These are phyloP conservation scores for Pterocles burchelli DNA, from an alignment of 2,113 vertebrate genomes.

Conservation along the genomic window DNA sequence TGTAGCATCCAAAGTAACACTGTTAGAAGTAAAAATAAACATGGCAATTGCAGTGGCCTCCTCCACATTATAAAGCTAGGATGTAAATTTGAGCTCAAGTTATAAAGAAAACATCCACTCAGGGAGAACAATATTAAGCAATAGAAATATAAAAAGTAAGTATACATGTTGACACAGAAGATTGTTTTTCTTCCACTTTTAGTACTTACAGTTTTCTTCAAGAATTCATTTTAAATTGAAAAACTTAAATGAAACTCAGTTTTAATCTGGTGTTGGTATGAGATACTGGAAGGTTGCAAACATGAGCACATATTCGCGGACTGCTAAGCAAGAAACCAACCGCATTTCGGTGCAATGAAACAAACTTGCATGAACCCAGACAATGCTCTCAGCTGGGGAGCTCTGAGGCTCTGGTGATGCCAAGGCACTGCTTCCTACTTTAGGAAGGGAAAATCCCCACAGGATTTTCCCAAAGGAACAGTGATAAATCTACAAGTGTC, in stretches of 20 bases:
- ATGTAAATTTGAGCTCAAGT: background rate
- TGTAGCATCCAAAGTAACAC: background rate
- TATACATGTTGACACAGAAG: background rate
- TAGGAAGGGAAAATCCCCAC: background rate
- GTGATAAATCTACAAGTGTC: background rate
- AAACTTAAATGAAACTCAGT: background rate
- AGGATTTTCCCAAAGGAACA: no score
- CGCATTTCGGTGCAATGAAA: background rate
- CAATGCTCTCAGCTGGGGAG: background rate
- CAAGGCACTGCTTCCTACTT: background rate
- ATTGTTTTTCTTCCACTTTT: background rate
- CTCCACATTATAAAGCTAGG: background rate
- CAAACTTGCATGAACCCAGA: background rate
- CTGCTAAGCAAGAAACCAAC: background rate
- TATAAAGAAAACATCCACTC: background rate
- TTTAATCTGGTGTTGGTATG: background rate
- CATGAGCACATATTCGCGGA: background rate
- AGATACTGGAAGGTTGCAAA: background rate
- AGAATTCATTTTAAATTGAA: background rate
- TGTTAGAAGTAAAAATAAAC: background rate
- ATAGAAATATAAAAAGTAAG: background rate
- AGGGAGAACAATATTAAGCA: background rate
- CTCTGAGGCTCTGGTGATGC: background rate
- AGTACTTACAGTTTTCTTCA: background rate
- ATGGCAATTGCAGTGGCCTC: background rate